Conservation (phyloP, 2,888 invertebrate genomes). For the Drosophila prolongata region DNA sequence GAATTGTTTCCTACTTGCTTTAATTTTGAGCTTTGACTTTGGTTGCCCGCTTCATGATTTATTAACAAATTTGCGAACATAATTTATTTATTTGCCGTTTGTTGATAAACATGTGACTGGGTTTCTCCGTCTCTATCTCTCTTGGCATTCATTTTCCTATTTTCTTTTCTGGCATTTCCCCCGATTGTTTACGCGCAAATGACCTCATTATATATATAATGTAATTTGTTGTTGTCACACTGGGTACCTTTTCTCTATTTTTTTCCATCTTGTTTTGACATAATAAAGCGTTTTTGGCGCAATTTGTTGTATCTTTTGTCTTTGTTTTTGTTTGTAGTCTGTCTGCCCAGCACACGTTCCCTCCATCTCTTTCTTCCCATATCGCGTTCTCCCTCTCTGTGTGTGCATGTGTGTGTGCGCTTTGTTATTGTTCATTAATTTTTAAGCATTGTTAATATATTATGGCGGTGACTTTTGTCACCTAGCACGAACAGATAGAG, state of each 20-base stretch:
- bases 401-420: slow-evolving; percentile 27
- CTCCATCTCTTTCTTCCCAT: neutral
- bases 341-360: slow-evolving; percentile 21
- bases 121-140: slow-evolving; percentile 3
- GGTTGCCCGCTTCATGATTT: slow-evolving; percentile 55
- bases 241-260: slow-evolving; percentile 2
- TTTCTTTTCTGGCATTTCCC: slow-evolving; percentile 5
- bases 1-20: slow-evolving; percentile 29
- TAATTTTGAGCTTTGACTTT: slow-evolving; percentile 38
- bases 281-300: slow-evolving; percentile 70
- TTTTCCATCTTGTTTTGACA: slow-evolving; percentile 56
- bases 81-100: slow-evolving; percentile 75
- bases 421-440: slow-evolving; percentile 67
- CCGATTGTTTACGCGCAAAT: slow-evolving; percentile 76
- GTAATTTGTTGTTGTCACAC: slow-evolving; percentile 64
- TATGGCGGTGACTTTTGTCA: slow-evolving; percentile 51
- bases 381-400: neutral
- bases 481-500: slow-evolving; percentile 5
- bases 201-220: slow-evolving; percentile 75
- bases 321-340: slow-evolving; percentile 33
- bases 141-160: neutral
- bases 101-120: slow-evolving; percentile 69
- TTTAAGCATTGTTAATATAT: slow-evolving; percentile 68
- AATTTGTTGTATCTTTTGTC: slow-evolving; percentile 41
- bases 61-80: slow-evolving; percentile 65